A percentile compares a stretch with the other conserved stretches of the same genome.
Evolutionary conservation across 2,888 invertebrate species (phyloP).

Genomic region (Strigamia maritima): DNA sequence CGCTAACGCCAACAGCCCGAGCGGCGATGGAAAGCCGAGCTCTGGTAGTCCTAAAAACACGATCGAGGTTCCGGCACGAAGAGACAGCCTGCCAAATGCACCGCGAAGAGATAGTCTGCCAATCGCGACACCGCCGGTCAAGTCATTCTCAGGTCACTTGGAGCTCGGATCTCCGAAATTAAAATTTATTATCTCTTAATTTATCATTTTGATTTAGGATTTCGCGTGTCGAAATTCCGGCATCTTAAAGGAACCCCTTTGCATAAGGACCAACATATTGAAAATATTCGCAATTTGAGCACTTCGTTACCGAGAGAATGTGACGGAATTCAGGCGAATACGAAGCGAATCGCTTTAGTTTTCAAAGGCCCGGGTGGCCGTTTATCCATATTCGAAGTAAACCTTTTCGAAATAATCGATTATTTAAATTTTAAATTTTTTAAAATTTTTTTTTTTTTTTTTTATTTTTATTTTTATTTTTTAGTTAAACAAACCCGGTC

Average conservation of each 20-base stretch:
- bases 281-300: conserved; percentile 85
- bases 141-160: conserved; percentile 41
- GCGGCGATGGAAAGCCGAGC: not conserved
- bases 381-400: conserved; percentile 74
- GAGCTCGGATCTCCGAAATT: too few species aligned
- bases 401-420: not conserved
- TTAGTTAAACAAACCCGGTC: conserved; percentile 67
- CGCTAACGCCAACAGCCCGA: not conserved
- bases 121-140: not conserved
- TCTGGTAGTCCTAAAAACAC: not conserved
- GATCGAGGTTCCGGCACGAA: not conserved
- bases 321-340: conserved; percentile 88
- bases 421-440: too few species aligned
- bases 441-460: too few species aligned
- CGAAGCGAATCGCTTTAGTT: conserved; percentile 82
- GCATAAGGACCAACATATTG: conserved; percentile 86
- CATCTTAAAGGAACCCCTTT: conserved; percentile 86
- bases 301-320: conserved; percentile 90
- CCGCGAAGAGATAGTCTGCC: not conserved
- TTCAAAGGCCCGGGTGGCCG: conserved; percentile 86
- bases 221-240: conserved; percentile 83
- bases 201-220: conserved; percentile 56
- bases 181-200: too few species aligned
- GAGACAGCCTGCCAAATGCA: not conserved
- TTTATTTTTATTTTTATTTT: conserved; percentile 31